These are phyloP conservation scores for Drosophila mettleri DNA, from an alignment of 2,888 invertebrate genomes.

Conservation along the genomic window DNA sequence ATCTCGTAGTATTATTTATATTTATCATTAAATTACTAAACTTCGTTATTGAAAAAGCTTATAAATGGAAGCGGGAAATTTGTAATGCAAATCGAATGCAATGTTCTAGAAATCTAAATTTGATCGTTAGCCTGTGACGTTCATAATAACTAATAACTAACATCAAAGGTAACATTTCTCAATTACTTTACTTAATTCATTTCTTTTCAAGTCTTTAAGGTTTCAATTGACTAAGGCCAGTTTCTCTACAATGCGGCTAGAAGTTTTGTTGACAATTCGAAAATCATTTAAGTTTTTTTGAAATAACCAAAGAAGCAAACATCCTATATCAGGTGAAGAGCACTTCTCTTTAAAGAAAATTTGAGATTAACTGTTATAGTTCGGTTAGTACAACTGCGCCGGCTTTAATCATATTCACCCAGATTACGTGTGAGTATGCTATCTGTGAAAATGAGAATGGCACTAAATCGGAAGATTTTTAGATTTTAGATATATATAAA, in stretches of 20 bases:
- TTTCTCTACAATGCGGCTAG: slow-evolving; percentile 15
- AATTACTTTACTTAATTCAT: slow-evolving; percentile 3
- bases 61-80: not conserved
- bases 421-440: not conserved
- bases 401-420: slow-evolving; percentile 1
- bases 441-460: slow-evolving; percentile 24
- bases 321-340: slow-evolving; percentile 9
- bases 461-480: slow-evolving; percentile 45
- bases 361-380: slow-evolving; percentile 3
- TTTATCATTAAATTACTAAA: not conserved
- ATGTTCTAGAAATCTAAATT: slow-evolving; percentile 9
- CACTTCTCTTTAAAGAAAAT: slow-evolving; percentile 19
- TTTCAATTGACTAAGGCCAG: slow-evolving; percentile 39
- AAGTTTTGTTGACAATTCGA: slow-evolving; percentile 12
- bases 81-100: slow-evolving; percentile 9
- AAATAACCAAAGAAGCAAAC: slow-evolving; percentile 7
- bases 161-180: not conserved
- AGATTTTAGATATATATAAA: slow-evolving; percentile 7
- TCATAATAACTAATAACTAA: slow-evolving; percentile 1
- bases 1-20: not conserved
- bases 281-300: slow-evolving; percentile 1
- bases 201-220: slow-evolving; percentile 25
- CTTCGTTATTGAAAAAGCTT: not conserved
- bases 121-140: not conserved
- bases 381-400: not conserved